Conservation (phyloP, 2,797 vertebrate genomes). For the Acridotheres tristis region DNA sequence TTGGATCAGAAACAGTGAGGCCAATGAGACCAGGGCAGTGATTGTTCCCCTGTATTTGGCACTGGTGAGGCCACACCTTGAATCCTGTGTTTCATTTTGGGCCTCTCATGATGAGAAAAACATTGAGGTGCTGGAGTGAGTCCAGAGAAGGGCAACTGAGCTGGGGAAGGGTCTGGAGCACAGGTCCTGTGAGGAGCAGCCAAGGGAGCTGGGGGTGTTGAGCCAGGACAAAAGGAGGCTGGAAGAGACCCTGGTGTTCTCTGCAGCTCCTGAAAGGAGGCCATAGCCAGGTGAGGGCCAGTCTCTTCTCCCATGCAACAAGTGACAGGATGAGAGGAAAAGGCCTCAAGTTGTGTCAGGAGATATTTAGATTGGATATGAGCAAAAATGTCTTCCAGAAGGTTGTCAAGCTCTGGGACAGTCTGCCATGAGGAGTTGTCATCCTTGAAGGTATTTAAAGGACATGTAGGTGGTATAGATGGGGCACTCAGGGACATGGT, state of each 20-base stretch:
- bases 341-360: background rate
- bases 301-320: too few species aligned
- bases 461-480: background rate
- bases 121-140: too few species aligned
- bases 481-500: too few species aligned
- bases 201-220: background rate
- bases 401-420: background rate
- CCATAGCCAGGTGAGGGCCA: accelerated
- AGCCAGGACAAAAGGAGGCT: background rate
- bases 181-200: background rate
- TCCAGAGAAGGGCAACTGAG: background rate
- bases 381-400: background rate
- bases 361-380: background rate
- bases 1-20: background rate
- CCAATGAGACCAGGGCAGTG: background rate
- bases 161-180: background rate
- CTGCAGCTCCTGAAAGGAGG: background rate
- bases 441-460: background rate
- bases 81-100: background rate
- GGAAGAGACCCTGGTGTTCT: accelerated
- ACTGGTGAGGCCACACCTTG: background rate
- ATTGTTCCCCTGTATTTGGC: accelerated
- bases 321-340: background rate
- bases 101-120: background rate
- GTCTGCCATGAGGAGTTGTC: background rate